Evolutionary conservation across 2,113 vertebrate genomes (phyloP).

Genomic region (Eclectus roratus): DNA sequence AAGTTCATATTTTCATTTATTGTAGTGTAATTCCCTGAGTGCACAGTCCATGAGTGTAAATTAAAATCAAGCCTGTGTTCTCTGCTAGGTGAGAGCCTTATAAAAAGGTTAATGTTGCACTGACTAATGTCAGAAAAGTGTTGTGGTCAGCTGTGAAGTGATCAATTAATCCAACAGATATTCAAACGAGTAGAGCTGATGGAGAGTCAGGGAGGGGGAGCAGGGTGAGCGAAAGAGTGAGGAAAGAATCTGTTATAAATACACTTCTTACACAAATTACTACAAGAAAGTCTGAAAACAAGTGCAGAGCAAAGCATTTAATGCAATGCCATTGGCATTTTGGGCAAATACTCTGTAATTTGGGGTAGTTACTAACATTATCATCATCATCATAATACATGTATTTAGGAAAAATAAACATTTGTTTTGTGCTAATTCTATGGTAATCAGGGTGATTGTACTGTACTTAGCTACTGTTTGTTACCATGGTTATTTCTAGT

Average conservation of each 20-base stretch:
- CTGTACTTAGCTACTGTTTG: conserved; percentile 72
- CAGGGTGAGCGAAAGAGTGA: neutral
- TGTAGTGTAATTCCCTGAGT: neutral
- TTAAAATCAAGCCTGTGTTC: neutral
- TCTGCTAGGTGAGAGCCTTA: neutral
- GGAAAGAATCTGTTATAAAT: conserved; percentile 57
- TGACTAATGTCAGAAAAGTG: neutral
- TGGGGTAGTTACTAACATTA: conserved; percentile 63
- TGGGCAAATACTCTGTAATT: conserved; percentile 62
- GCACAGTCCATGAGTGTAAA: neutral
- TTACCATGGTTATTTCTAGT: conserved; percentile 81
- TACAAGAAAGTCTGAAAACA: conserved; percentile 56
- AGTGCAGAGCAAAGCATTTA: conserved; percentile 65
- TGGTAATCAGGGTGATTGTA: conserved; percentile 80
- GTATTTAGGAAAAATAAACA: conserved; percentile 79
- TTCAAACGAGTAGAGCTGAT: neutral
- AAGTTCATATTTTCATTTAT: neutral
- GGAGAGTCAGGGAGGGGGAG: neutral
- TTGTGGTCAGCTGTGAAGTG: neutral
- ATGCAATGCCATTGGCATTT: conserved; percentile 31
- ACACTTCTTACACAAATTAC: conserved; percentile 42
- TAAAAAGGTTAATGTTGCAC: conserved; percentile 17
- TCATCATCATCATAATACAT: conserved; percentile 67
- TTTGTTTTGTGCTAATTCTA: conserved; percentile 81
- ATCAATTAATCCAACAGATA: conserved; percentile 22